Conservation (phyloP, 2,113 vertebrate genomes). For the Notarius lentiginosus region DNA sequence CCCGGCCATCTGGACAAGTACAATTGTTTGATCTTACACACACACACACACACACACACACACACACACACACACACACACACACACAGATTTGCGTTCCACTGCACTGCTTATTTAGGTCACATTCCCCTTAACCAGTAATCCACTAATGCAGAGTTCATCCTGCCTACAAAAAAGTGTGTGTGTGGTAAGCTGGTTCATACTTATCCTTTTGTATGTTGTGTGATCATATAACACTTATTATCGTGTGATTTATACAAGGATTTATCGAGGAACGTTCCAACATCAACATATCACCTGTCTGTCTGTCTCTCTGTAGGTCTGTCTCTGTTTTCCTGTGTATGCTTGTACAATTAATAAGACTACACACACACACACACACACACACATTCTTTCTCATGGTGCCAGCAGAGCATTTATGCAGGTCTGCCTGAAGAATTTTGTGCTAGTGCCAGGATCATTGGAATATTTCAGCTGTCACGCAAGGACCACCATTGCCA, state of each 20-base stretch:
- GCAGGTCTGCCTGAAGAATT: background rate
- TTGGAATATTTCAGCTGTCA: background rate
- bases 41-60: background rate
- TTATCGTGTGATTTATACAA: background rate
- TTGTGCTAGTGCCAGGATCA: conserved; percentile 5
- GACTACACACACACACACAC: conserved; percentile 23
- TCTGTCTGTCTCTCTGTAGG: background rate
- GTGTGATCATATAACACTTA: background rate
- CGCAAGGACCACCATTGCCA: background rate
- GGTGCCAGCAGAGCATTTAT: background rate
- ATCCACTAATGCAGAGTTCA: conserved; percentile 29
- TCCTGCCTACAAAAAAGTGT: conserved; percentile 3
- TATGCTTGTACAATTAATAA: background rate
- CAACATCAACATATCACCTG: background rate
- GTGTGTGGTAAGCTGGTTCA: background rate
- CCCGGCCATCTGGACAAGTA: conserved; percentile 34
- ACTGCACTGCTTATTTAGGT: conserved; percentile 38
- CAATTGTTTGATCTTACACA: background rate
- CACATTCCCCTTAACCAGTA: conserved; percentile 28
- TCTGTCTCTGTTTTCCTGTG: background rate
- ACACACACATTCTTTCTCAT: conserved; percentile 2
- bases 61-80: background rate
- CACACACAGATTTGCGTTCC: background rate
- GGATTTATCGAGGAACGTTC: background rate
- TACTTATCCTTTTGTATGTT: background rate